Base-by-base conservation (phyloP, 2,888 invertebrate genomes). In the Euzophera pinguis region DNA sequence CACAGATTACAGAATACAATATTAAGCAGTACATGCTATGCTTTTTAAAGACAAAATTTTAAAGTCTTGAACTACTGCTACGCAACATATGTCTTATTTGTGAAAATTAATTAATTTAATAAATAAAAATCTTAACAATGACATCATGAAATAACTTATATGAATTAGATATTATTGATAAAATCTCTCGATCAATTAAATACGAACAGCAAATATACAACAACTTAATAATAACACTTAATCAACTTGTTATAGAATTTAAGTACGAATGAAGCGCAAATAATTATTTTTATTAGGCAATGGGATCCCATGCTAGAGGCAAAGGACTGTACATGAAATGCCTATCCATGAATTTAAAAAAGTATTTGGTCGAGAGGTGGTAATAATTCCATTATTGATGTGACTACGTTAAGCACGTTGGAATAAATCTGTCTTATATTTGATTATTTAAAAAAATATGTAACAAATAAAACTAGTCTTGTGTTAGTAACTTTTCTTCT, bases 391-490 rank as follows among this genome's bases (percentile, higher is more conserved):
- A 43, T 43, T 43, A 43, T 43, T 43, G 29, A 43, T 43, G 29
- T 29, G 43, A 17, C 41, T 43, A 43, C 12, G 13, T 7, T 43
- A 43, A 29, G 27, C 43, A 13, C 41, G 41, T 41, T 43, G 43
- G 43, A 29, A 29, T 13, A 29, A 22, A 27, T 1, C 7, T 29
- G 29, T 13, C 29, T 6, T 8, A 16, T 35, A 22, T n/a, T 35
- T 7, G 35, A 35, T 3, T 17, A 35, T 37, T 13, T 27, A 4
- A 13, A 8, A 12, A 7, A 27, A 43, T 3, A 29, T 13, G 34
- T 47, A 47, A 47, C n/a, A 17, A 50, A 56, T 57, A 62, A 66
- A 67, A 63, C 68, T 60, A 56, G 56, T 58, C 69, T 29, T 43
- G 7, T 43, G 10, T 43, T 43, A 41, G 29, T 13, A 29, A 43